Evolutionary conservation across 2,113 vertebrate species (phyloP), one percentile per base, ranked within the genome.

Genomic region (Leiothrix lutea): DNA sequence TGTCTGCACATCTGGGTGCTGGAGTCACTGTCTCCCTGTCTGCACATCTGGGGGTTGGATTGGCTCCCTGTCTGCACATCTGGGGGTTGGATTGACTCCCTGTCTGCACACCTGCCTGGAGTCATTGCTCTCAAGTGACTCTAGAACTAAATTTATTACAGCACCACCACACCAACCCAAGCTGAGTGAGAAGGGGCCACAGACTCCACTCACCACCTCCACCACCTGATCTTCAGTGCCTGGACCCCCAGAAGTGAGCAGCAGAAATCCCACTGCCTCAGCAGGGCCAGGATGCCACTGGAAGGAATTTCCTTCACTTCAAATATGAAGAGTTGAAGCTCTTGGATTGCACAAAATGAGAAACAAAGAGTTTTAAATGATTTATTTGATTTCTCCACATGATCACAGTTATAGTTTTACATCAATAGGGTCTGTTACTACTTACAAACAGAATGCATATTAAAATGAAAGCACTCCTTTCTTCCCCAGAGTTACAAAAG

Each of bases 391-490:
- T 99, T 99, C 96, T 98, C 98, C 98, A 99, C 98, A 98, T 98
- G 94, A 98, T 99, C 98, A 99, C 99, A 99, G 98, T 98, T 98
- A 98, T 98, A 98, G 97, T 98, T 98, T 98, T 98, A 99, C 98
- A 99, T 98, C 97, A 95, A 98, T 96, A 98, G 98, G 98, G 97
- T 97, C 98, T 98, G 95, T 98, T 97, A 99, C 98, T 99, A 98
- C 98, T 98, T 98, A 98, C 98, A 99, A 98, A 98, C 98, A 98
- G 97, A 99, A 98, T 98, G 98, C 98, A 98, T 98, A 98, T 98
- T 98, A 98, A 99, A 99, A 98, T 98, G 98, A 98, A 98, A 98
- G 96, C 98, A 97, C 98, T 98, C 97, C 94, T 98, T 96, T 98
- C 96, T 97, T 97, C 95, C 92, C 95, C 97, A 95, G 91, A 97